phyloP scores from a whole-genome alignment of 2,888 invertebrate genomes.

The Trichogramma dendrolimi region DNA sequence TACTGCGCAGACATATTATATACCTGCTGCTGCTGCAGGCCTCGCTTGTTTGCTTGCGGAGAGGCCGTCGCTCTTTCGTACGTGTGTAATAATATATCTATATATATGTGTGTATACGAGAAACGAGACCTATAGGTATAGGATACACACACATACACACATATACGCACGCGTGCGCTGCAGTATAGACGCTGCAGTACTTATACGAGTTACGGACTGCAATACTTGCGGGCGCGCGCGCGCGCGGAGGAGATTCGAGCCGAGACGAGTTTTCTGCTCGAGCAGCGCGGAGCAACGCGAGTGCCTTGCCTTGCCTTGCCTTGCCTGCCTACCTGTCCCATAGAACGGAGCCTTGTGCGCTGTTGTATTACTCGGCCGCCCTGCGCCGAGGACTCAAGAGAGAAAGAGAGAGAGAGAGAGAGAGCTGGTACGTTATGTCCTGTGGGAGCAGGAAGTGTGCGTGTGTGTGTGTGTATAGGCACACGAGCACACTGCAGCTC shows the following conservation, averaged over 20 bases:
- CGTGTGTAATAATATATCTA: background rate
- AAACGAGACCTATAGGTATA: background rate
- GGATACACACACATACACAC: background rate
- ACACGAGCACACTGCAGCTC: background rate
- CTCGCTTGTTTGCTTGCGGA: background rate
- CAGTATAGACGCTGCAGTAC: no score
- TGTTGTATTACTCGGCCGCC: no score
- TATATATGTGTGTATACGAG: background rate
- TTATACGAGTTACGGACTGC: no score
- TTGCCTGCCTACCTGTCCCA: no score
- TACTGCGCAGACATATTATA: background rate
- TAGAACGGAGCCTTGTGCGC: no score
- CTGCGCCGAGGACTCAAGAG: no score
- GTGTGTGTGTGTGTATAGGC: no score
- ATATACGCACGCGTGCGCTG: background rate
- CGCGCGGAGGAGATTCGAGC: no score
- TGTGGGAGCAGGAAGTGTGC: conserved; percentile 28
- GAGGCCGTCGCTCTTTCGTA: background rate
- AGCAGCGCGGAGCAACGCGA: no score
- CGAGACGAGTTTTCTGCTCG: no score
- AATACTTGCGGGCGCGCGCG: no score
- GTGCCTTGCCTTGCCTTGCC: no score
- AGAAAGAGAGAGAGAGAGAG: background rate
- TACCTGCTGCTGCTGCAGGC: background rate
- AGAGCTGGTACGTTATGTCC: conserved; percentile 10